Evolutionary conservation across 2,888 invertebrate species (phyloP), one percentile per base, ranked within the genome.

Genomic region (Dicycla oo): DNA sequence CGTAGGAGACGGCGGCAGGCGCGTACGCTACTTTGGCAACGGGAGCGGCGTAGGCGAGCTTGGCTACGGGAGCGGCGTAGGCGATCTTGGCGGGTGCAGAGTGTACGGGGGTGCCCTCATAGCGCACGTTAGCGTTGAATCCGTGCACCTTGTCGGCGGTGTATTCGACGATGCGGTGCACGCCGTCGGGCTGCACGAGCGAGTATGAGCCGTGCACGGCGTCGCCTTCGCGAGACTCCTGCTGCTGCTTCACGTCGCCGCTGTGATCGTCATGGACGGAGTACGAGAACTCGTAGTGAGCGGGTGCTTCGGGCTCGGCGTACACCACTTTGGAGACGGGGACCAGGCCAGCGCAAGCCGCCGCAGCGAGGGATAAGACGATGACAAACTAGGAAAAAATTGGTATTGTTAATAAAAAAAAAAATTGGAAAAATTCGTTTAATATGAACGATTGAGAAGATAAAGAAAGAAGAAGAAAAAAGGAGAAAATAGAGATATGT

Each of bases 231-330:
- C 96, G 95, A 66, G 90, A 85, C 82, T 96, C 96, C 81, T 94
- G 91, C 89, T 96, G 96, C 82, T 95, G 91, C 88, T 96, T 96
- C 81, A 95, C 88, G 87, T 96, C 96, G 5, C 95, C 95, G 86
- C 91, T 93, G 87, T 93, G 93, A 20, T 89, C 86, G 82, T 96
- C 96, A 76, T 95, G 94, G 68, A 96, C 95, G 69, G 94, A 93
- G 91, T 96, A 95, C 38, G 90, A 88, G 91, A 92, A 95, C 64
- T 94, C 94, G 89, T 95, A 95, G 78, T 94, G 91, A 11, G 94
- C 94, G 26, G 94, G 94, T 1, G 90, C 91, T 76, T 94, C 93
- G 13, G 89, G 88, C 72, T 94, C 91, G 2, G 91, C 92, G 85
- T 94, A 93, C n/a, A 91, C 91, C 47, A 91, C 85, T 74, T 94